Evolutionary conservation across 2,888 invertebrate species (phyloP), one percentile per base, ranked within the genome.

Genomic region (Oscheius myriophilus): DNA sequence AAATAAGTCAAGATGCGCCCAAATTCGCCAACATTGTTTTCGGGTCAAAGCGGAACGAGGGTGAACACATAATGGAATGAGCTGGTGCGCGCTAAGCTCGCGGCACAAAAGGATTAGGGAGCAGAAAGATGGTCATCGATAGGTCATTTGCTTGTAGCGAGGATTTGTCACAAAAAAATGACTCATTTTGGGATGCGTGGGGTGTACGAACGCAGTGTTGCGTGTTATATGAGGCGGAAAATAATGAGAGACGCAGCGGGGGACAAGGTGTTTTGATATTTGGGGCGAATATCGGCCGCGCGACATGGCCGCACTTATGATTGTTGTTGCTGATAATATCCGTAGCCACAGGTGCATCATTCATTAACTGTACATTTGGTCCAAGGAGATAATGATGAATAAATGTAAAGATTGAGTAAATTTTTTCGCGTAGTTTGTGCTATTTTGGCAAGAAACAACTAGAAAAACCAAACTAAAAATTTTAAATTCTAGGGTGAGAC

Each of bases 191-290:
- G 42, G 39, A 51, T 53, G 52, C 42, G 41, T 63, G 52, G 33
- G 41, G 52, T 51, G 18, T 16, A 52, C 63, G 63, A 52, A 63
- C 41, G 63, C 52, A 63, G 52, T 51, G 63, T 63, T 63, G 63
- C 63, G 63, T 63, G 63, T 63, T 53, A 63, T 63, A 63, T 63
- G 63, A 63, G 52, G 63, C 63, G 63, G 63, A 63, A 63, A 63
- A 63, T 63, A 63, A 63, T 63, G 63, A 63, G 51, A 62, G 52
- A 26, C 63, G 53, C 63, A 63, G 52, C 52, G 62, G 62, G 62
- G 52, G 63, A 53, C 53, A 49, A 46, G 49, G 33, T 61, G 61
- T 49, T 61, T 46, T 61, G 61, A 61, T 61, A 61, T 61, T 61
- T 61, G 61, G 61, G 61, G 61, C 61, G 61, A 25, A 61, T 26